Evolutionary conservation across 2,113 vertebrate genomes (phyloP).

Genomic region (Nerophis ophidion): DNA sequence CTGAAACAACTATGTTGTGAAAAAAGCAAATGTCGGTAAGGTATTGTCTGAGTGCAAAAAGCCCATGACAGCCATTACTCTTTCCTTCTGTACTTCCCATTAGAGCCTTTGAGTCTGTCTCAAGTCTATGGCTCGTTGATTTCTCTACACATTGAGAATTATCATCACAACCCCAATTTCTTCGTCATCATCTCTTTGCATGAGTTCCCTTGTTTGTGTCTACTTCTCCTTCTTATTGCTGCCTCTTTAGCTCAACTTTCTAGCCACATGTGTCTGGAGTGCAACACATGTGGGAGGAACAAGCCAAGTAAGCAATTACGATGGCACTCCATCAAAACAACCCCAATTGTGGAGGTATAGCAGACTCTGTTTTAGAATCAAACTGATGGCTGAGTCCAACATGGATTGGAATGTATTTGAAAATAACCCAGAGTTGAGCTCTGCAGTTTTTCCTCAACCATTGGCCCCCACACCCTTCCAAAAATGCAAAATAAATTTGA

Average conservation of each 20-base stretch:
- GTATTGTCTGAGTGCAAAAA: conserved; percentile 7
- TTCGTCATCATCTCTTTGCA: conserved; percentile 8
- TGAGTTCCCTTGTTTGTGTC: conserved; percentile 20
- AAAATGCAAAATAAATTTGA: no score
- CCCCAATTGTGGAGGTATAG: not conserved
- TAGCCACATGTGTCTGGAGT: conserved; percentile 7
- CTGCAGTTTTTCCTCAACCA: no score
- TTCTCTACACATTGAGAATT: conserved; percentile 20
- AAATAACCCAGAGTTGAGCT: no score
- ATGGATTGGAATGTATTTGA: no score
- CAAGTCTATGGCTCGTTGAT: conserved; percentile 13
- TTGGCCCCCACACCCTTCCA: no score
- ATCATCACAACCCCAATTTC: conserved; percentile 15
- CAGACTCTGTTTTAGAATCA: no score
- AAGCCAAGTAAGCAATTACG: conserved; percentile 6
- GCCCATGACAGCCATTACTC: conserved; percentile 16
- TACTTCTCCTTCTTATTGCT: conserved; percentile 12
- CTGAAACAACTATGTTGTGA: conserved; percentile 12
- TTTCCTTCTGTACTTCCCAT: conserved; percentile 4
- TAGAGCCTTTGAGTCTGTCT: conserved; percentile 17
- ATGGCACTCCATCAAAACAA: conserved; percentile 9
- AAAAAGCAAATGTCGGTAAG: conserved; percentile 12
- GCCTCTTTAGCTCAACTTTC: not conserved
- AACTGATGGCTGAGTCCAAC: no score
- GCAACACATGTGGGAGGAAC: conserved; percentile 20